These are phyloP conservation scores for Catharus bicknelli DNA, from an alignment of 2,113 vertebrate genomes.

Conservation along the genomic window DNA sequence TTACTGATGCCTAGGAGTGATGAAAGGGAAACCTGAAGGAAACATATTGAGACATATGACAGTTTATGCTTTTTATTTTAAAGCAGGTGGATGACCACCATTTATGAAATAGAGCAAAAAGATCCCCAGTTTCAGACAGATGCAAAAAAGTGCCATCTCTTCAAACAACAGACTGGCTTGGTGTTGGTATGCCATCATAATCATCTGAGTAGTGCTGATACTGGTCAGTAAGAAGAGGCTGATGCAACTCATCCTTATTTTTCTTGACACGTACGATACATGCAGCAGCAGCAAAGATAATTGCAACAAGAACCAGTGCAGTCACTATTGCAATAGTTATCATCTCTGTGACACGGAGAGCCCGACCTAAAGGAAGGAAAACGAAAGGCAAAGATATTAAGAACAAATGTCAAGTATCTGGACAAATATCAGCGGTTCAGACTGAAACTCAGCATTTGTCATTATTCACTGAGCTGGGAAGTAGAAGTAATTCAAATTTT, in stretches of 20 bases:
- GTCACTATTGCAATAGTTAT: slow-evolving; percentile 86
- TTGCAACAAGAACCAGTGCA: slow-evolving; percentile 82
- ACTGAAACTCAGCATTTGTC: neutral
- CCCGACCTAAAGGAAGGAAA: slow-evolving; percentile 69
- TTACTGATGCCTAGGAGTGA: neutral
- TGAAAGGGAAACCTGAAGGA: neutral
- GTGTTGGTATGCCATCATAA: slow-evolving; percentile 76
- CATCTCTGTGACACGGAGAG: slow-evolving; percentile 85
- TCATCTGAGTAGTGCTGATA: slow-evolving; percentile 92
- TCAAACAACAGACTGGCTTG: slow-evolving; percentile 87
- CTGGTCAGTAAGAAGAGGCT: slow-evolving; percentile 89
- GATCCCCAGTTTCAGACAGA: neutral
- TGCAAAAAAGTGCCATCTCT: neutral
- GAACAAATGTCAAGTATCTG: neutral
- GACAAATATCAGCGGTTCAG: neutral
- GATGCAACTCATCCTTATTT: slow-evolving; percentile 79
- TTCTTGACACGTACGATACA: slow-evolving; percentile 78
- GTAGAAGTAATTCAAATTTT: neutral
- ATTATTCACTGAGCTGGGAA: neutral
- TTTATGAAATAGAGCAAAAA: slow-evolving; percentile 45
- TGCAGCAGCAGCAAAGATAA: slow-evolving; percentile 81
- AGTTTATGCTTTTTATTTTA: slow-evolving; percentile 57
- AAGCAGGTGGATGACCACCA: neutral
- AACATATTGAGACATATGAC: neutral
- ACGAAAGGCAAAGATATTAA: neutral